A percentile compares a stretch with the other conserved stretches of the same genome.
Conservation (phyloP, 2,797 vertebrate species). For the Sebastes minor region DNA sequence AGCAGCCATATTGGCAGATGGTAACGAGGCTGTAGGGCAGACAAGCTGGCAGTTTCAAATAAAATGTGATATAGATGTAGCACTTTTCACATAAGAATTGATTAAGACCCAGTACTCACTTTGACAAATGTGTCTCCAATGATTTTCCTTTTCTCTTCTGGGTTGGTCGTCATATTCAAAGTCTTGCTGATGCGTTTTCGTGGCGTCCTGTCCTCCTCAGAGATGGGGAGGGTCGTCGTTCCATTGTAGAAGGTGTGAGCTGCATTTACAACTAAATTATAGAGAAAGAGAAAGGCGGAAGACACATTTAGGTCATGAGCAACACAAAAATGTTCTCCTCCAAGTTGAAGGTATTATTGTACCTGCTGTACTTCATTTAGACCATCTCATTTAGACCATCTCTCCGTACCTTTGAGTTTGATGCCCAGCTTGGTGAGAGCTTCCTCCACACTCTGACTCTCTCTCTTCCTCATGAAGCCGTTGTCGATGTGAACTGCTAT, state of each 20-base stretch:
- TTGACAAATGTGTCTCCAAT: slow-evolving; percentile 99
- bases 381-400: neutral
- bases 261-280: slow-evolving; percentile 91
- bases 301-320: neutral
- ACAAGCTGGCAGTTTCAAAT: neutral
- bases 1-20: neutral
- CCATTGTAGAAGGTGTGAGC: slow-evolving; percentile 99
- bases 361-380: neutral
- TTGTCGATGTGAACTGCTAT: slow-evolving; percentile 99
- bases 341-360: neutral
- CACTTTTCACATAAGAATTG: neutral
- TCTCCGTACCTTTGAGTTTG: slow-evolving; percentile 90
- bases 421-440: slow-evolving; percentile 96
- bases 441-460: slow-evolving; percentile 97
- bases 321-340: neutral
- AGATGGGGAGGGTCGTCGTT: slow-evolving; percentile 97
- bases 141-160: slow-evolving; percentile 98
- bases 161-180: slow-evolving; percentile 98
- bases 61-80: neutral
- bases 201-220: slow-evolving; percentile 96
- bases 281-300: neutral
- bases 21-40: neutral
- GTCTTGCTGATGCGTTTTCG: slow-evolving; percentile 99
- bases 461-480: slow-evolving; percentile 98
- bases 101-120: slow-evolving; percentile 71